These are phyloP conservation scores for Embidobia sp. DNA, from an alignment of 2,888 invertebrate genomes.

Conservation along the genomic window DNA sequence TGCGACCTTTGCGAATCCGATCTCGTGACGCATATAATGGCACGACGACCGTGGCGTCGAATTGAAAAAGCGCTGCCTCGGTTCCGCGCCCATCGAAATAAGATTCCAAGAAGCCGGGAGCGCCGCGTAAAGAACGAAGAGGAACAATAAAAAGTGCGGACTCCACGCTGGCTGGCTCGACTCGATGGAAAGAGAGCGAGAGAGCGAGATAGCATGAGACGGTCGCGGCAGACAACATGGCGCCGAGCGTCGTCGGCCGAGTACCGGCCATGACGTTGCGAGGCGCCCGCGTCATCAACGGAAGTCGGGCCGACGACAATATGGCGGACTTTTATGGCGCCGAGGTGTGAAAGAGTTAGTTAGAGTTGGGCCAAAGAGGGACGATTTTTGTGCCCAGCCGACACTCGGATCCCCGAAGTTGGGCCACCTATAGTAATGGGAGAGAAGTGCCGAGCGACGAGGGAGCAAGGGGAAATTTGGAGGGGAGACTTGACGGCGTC, in stretches of 20 bases:
- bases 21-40: slow-evolving; percentile 43
- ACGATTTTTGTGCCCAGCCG: slow-evolving; percentile 40
- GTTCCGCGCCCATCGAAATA: slow-evolving; percentile 52
- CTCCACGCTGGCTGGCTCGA: slow-evolving; percentile 77
- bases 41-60: slow-evolving; percentile 14
- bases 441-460: no score
- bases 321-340: slow-evolving; percentile 76
- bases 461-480: slow-evolving; percentile 41
- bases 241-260: slow-evolving; percentile 77
- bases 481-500: slow-evolving; percentile 49
- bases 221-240: slow-evolving; percentile 80
- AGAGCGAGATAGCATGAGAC: slow-evolving; percentile 67
- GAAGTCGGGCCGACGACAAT: slow-evolving; percentile 78
- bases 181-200: slow-evolving; percentile 42
- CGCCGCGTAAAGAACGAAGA: slow-evolving; percentile 28
- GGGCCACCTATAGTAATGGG: no score
- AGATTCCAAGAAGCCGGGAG: slow-evolving; percentile 47
- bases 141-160: slow-evolving; percentile 66
- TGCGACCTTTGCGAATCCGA: slow-evolving; percentile 36
- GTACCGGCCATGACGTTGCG: slow-evolving; percentile 76
- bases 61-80: slow-evolving; percentile 22
- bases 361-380: slow-evolving; percentile 64
- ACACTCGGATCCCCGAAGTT: no score
- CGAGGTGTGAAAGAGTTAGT: slow-evolving; percentile 76
- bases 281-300: slow-evolving; percentile 78